These are phyloP conservation scores for Cerceris ruficornis DNA, from an alignment of 2,888 invertebrate genomes.

Conservation along the genomic window DNA sequence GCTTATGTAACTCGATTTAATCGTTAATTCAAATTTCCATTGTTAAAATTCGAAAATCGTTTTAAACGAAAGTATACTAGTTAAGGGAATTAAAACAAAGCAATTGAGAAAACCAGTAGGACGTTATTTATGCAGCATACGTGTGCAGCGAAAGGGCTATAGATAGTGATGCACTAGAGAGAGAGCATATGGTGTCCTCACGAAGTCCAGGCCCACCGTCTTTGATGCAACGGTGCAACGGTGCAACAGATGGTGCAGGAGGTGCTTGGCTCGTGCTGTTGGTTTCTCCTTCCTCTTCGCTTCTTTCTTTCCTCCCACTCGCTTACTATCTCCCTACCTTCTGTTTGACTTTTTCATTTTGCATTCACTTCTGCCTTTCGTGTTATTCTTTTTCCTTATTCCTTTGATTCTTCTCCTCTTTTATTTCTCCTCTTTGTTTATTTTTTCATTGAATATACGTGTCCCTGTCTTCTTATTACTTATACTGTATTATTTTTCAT, in stretches of 20 bases:
- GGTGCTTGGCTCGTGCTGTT: slow-evolving; percentile 62
- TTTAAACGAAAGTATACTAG: too few species aligned
- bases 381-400: background rate
- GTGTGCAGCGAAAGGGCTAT: slow-evolving; percentile 48
- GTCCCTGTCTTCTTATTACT: background rate
- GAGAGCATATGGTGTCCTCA: slow-evolving; percentile 65
- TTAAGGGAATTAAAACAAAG: slow-evolving; percentile 34
- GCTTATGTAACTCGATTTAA: too few species aligned
- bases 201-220: slow-evolving; percentile 53
- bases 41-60: too few species aligned
- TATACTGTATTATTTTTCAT: too few species aligned
- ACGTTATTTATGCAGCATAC: slow-evolving; percentile 49
- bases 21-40: too few species aligned
- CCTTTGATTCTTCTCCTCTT: background rate
- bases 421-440: background rate
- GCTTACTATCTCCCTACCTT: background rate
- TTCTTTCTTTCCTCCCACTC: background rate
- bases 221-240: slow-evolving; percentile 54
- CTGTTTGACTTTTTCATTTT: slow-evolving; percentile 13
- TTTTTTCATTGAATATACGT: background rate
- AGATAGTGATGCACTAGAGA: slow-evolving; percentile 50
- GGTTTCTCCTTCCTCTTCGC: slow-evolving; percentile 13
- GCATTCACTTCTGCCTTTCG: slow-evolving; percentile 8
- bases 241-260: slow-evolving; percentile 65
- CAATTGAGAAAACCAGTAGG: slow-evolving; percentile 57